Evolutionary conservation across 2,888 invertebrate genomes (phyloP).

Genomic region (Lampropteryx suffumata): DNA sequence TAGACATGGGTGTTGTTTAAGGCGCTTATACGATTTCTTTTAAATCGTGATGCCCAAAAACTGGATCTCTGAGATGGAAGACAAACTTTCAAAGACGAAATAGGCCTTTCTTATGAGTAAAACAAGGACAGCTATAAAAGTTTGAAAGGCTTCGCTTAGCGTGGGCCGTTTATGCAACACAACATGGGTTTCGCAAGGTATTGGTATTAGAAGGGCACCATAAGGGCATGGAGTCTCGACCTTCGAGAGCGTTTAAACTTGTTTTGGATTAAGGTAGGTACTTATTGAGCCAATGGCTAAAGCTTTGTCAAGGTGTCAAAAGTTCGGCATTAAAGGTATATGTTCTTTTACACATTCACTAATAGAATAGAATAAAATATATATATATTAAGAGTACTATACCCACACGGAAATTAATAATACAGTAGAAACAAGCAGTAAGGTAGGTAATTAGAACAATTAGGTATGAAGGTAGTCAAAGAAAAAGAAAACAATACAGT

Average conservation of each 20-base stretch:
- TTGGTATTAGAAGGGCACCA: slow-evolving; percentile 19
- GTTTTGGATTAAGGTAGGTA: neutral
- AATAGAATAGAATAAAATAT: too few relatives aligned
- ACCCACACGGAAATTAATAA: too few relatives aligned
- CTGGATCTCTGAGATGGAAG: slow-evolving; percentile 1
- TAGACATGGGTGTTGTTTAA: too few relatives aligned
- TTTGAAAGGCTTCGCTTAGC: slow-evolving; percentile 25
- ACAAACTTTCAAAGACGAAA: slow-evolving; percentile 4
- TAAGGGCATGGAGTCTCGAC: slow-evolving; percentile 14
- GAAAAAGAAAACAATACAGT: too few relatives aligned
- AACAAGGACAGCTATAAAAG: slow-evolving; percentile 20
- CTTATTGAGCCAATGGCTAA: neutral
- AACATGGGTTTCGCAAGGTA: slow-evolving; percentile 26
- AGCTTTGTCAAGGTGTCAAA: neutral
- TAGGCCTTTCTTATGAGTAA: neutral
- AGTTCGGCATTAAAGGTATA: too few relatives aligned
- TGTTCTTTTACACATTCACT: too few relatives aligned
- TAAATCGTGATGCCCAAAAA: slow-evolving; percentile 2
- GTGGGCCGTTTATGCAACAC: slow-evolving; percentile 27
- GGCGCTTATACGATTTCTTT: neutral
- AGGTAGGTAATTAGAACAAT: too few relatives aligned
- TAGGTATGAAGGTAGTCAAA: too few relatives aligned
- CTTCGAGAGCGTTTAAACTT: slow-evolving; percentile 8
- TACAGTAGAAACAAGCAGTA: too few relatives aligned
- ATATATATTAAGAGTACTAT: too few relatives aligned